Base-by-base conservation (phyloP, 2,888 invertebrate species). In the Bombylius discolor region DNA sequence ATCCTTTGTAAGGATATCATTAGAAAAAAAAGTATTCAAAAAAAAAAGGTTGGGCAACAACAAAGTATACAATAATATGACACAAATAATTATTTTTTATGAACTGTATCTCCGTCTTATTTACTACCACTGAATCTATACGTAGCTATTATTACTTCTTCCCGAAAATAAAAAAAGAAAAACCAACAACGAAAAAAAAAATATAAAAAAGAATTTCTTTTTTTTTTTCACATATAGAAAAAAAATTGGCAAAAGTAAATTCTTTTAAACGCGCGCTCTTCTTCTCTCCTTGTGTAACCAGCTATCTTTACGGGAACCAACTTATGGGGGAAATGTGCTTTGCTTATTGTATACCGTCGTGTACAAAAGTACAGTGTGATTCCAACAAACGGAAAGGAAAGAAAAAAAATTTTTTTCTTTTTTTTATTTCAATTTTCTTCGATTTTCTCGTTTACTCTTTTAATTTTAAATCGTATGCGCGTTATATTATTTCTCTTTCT, bases 211-310 rank as follows among this genome's bases (percentile, higher is more conserved):
- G 11, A 42, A 11, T 42, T 3, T 36, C 1, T 36, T 42, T 42
- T 42, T 42, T 36, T 42, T 42, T 42, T 42, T 42, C 50, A 46
- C 50, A 55, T 47, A 51, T 55, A 55, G 55, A 55, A 55, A 55
- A 55, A 36, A 55, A 55, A 51, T 55, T 55, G 23, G 55, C 55
- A 55, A 42, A 55, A 55, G 55, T 55, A 55, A 56, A 56, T 56
- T 55, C 39, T 42, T 53, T 59, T 14, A 57, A 59, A 59, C 58
- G 59, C 61, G 59, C 61, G 61, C 57, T 61, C 61, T 59, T 59
- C 58, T 60, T 51, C 53, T 56, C 51, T 47, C 39, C 11, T 23
- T 23, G 23, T 11, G 39, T 11, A 42, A 23, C 48, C 53, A 57
- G 56, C 57, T 55, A 57, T 58, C 56, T 56, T 55, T 51, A 11